These are phyloP conservation scores for Hypothenemus hampei DNA, from an alignment of 1,140 invertebrate species.

Conservation along the genomic window DNA sequence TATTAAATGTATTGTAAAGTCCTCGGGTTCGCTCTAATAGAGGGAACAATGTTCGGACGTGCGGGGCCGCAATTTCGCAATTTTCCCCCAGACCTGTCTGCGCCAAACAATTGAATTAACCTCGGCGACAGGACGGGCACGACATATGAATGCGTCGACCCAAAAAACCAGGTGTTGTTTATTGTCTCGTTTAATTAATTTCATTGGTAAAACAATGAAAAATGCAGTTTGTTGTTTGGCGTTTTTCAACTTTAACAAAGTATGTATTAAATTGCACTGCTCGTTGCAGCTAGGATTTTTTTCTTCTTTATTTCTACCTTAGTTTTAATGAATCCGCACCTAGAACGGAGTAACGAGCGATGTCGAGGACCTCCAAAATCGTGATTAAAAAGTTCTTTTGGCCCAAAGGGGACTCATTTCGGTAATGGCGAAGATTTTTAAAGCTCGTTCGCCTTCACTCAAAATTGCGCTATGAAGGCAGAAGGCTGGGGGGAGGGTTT, in stretches of 20 bases:
- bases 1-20: too few relatives aligned
- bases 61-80: background rate
- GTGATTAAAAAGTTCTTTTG: slow-evolving; percentile 18
- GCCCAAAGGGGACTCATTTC: slow-evolving; percentile 14
- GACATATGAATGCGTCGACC: too few relatives aligned
- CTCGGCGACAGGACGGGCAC: background rate
- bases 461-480: background rate
- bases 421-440: slow-evolving; percentile 17
- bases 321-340: slow-evolving; percentile 15
- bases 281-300: background rate
- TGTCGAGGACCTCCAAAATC: slow-evolving; percentile 19
- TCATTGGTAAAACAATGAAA: too few relatives aligned
- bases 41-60: too few relatives aligned
- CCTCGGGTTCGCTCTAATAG: too few relatives aligned
- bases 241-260: too few relatives aligned
- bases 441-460: background rate
- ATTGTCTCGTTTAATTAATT: too few relatives aligned
- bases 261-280: background rate
- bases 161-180: too few relatives aligned
- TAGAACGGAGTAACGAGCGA: slow-evolving; percentile 5
- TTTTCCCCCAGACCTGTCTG: background rate
- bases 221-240: too few relatives aligned
- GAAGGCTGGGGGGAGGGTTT: background rate
- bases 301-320: slow-evolving; percentile 6
- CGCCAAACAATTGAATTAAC: background rate